These are phyloP conservation scores for Nettapus auritus DNA, from an alignment of 2,113 vertebrate genomes.

Conservation along the genomic window DNA sequence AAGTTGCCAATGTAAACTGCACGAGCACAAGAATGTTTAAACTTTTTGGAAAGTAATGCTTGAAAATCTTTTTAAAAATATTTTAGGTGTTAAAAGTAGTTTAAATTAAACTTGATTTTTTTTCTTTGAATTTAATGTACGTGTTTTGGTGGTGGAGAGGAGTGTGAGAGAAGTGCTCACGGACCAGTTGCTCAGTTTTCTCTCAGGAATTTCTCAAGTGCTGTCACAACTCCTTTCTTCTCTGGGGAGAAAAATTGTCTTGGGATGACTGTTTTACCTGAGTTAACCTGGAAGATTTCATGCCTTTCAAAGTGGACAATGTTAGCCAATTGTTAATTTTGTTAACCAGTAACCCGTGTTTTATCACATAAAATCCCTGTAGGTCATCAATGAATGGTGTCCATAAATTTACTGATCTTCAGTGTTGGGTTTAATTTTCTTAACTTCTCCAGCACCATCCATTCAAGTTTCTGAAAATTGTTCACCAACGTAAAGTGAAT, in stretches of 20 bases:
- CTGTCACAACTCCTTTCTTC: background rate
- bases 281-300: background rate
- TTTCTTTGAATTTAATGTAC: background rate
- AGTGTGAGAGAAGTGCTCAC: rapidly evolving
- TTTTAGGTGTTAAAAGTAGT: background rate
- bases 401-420: background rate
- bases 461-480: background rate
- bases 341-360: background rate
- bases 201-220: background rate
- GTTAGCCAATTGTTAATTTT: background rate
- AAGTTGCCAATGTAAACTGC: background rate
- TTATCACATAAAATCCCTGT: background rate
- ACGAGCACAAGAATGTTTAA: background rate
- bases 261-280: background rate
- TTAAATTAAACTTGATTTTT: background rate
- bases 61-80: background rate
- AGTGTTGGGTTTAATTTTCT: background rate
- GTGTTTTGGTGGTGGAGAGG: rapidly evolving
- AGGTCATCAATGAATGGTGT: background rate
- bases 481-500: background rate
- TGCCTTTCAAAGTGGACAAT: background rate
- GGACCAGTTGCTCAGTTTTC: background rate
- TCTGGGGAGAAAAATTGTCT: background rate
- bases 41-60: background rate
- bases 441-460: background rate